Evolutionary conservation across 53 echinoderm and acorn worm genomes (phyloP).

Genomic region (Actinopyga echinites): DNA sequence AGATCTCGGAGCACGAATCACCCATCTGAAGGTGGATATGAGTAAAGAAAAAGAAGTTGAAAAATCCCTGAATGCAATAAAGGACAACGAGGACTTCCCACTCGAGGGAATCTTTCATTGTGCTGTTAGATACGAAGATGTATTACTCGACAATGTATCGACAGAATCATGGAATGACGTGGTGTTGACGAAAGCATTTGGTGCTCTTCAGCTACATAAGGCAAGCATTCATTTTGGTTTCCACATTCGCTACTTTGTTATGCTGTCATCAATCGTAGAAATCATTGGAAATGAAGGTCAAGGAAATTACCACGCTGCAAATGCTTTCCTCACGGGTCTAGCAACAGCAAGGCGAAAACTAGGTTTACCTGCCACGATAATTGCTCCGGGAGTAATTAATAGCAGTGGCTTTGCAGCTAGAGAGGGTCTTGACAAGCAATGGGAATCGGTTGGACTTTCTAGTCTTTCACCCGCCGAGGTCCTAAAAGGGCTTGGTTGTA

Average conservation of each 20-base stretch:
- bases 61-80: slow-evolving; percentile 76
- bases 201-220: slow-evolving; percentile 83
- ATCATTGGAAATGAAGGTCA: slow-evolving; percentile 93
- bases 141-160: slow-evolving; percentile 64
- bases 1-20: slow-evolving; percentile 83
- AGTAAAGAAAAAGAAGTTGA: slow-evolving; percentile 79
- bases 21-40: slow-evolving; percentile 81
- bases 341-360: slow-evolving; percentile 74
- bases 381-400: slow-evolving; percentile 91
- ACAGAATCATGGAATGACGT: slow-evolving; percentile 88
- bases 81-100: slow-evolving; percentile 78
- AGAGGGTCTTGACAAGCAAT: slow-evolving; percentile 79
- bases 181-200: slow-evolving; percentile 91
- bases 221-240: slow-evolving; percentile 82
- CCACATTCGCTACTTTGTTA: slow-evolving; percentile 83
- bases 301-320: slow-evolving; percentile 90
- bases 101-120: slow-evolving; percentile 95
- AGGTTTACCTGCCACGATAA: slow-evolving; percentile 89
- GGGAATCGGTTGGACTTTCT: slow-evolving; percentile 87
- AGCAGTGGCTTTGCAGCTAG: slow-evolving; percentile 86
- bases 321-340: slow-evolving; percentile 77
- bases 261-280: slow-evolving; percentile 95
- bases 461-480: slow-evolving; percentile 94
- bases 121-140: slow-evolving; percentile 80
- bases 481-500: slow-evolving; percentile 85